Conservation (phyloP, 2,888 invertebrate species). For the Nymphalis urticae region DNA sequence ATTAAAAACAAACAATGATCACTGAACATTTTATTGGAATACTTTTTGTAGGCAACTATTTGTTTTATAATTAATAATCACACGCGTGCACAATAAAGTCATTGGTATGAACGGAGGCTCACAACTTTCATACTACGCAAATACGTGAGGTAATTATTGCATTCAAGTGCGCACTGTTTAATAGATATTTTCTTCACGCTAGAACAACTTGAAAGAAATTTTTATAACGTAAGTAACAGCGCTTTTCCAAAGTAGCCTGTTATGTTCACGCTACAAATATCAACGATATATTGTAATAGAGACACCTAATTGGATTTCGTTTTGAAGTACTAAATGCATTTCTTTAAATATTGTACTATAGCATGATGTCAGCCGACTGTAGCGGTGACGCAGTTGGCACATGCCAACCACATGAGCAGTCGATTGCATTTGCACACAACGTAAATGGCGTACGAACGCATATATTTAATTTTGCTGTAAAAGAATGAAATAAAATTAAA, state of each 20-base stretch:
- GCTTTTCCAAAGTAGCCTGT: constrained; percentile 14
- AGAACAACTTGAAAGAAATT: constrained; percentile 34
- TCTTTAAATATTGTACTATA: constrained; percentile 30
- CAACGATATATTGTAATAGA: neutral
- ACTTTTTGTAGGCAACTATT: constrained; percentile 24
- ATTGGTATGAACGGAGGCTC: constrained; percentile 40
- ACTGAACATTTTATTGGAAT: neutral
- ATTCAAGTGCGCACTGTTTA: constrained; percentile 35
- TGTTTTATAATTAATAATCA: constrained; percentile 38
- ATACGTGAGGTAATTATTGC: constrained; percentile 41
- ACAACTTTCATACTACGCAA: constrained; percentile 42
- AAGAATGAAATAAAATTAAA: constrained; percentile 22
- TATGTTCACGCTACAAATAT: neutral
- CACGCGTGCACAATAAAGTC: constrained; percentile 42
- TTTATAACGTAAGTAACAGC: constrained; percentile 20
- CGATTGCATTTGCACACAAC: constrained; percentile 32
- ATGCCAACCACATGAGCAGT: constrained; percentile 53
- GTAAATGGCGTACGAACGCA: constrained; percentile 33
- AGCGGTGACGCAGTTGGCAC: constrained; percentile 71
- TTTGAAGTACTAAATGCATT: constrained; percentile 19
- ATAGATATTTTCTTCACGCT: constrained; percentile 36
- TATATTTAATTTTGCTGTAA: constrained; percentile 23
- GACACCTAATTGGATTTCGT: neutral
- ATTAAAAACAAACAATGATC: neutral
- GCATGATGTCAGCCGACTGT: constrained; percentile 55